Conservation (phyloP, 2,113 vertebrate species). For the Circaetus gallicus region DNA sequence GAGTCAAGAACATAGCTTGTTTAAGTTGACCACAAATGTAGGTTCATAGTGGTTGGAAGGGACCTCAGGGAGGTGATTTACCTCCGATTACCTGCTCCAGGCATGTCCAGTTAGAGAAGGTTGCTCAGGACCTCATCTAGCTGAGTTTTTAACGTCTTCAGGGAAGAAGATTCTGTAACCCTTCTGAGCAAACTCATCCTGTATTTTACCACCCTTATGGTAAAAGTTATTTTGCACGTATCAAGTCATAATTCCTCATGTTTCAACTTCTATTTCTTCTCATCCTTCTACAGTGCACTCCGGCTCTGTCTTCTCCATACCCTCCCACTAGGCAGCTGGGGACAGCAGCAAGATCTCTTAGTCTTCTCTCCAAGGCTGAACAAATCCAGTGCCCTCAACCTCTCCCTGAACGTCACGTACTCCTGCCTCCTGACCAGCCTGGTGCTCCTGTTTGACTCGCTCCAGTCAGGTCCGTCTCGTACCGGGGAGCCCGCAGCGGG, state of each 20-base stretch:
- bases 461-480: neutral
- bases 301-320: neutral
- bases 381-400: neutral
- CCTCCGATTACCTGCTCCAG: neutral
- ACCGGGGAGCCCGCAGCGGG: neutral
- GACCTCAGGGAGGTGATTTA: neutral
- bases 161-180: neutral
- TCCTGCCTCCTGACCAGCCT: neutral
- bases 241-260: neutral
- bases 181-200: neutral
- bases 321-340: neutral
- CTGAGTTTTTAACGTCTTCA: neutral
- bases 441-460: neutral
- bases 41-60: neutral
- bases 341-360: neutral
- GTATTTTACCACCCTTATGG: neutral
- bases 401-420: neutral
- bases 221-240: neutral
- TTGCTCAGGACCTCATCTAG: neutral
- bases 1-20: neutral
- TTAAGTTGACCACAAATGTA: neutral
- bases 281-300: neutral
- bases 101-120: neutral
- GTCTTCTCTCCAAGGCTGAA: neutral
- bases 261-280: neutral